A percentile compares a stretch with the other conserved stretches of the same genome.
phyloP scores from a whole-genome alignment of 2,888 invertebrate genomes.

The Rugalucina vietnamica region DNA sequence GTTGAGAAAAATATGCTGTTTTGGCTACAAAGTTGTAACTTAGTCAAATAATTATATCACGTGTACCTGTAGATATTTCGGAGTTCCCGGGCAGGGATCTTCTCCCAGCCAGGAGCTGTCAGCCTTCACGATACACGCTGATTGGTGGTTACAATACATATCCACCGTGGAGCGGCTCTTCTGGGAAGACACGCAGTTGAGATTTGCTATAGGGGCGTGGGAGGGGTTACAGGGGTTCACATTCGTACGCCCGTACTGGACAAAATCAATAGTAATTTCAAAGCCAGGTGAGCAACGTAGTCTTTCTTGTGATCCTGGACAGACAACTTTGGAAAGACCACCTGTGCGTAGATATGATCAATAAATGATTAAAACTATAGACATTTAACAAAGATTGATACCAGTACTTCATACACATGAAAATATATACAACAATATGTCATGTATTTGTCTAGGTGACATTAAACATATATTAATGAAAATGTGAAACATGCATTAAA shows the following conservation, averaged over 20 bases:
- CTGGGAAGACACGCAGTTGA: conserved; percentile 41
- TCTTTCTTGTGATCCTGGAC: conserved; percentile 29
- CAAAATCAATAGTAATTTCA: conserved; percentile 48
- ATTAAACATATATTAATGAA: no score
- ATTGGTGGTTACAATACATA: conserved; percentile 49
- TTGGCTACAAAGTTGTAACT: no score
- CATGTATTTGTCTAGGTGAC: not conserved
- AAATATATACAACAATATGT: not conserved
- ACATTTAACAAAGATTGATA: not conserved
- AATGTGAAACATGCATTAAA: no score
- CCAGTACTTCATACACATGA: not conserved
- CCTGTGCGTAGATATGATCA: conserved; percentile 32
- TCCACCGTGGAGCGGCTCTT: conserved; percentile 45
- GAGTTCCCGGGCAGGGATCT: conserved; percentile 63
- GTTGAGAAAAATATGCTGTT: no score
- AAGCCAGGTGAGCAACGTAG: conserved; percentile 51
- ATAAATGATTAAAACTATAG: not conserved
- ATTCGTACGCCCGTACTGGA: conserved; percentile 53
- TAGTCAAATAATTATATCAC: no score
- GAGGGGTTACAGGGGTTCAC: conserved; percentile 40
- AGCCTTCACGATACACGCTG: conserved; percentile 46
- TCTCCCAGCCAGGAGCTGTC: conserved; percentile 41
- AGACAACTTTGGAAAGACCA: conserved; percentile 25
- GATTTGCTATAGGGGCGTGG: conserved; percentile 24
- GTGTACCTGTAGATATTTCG: conserved; percentile 65